Evolutionary conservation across 2,113 vertebrate species (phyloP).

Genomic region (Sapajus apella): DNA sequence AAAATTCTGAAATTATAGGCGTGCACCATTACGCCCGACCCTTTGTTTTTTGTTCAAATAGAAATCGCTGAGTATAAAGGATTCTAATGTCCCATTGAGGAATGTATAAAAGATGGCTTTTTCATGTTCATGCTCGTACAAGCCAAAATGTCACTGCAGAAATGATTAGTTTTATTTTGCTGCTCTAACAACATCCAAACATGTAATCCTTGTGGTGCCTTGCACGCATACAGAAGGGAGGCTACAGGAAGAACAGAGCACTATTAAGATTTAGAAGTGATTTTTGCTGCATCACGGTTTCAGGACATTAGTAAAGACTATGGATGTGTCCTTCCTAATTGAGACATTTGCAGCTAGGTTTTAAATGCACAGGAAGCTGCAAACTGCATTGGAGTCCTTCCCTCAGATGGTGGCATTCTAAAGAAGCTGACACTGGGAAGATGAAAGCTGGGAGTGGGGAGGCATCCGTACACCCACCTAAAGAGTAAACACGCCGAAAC

Average conservation of each 20-base stretch:
- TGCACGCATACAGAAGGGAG: background rate
- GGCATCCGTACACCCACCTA: background rate
- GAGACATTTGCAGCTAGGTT: background rate
- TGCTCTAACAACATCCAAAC: background rate
- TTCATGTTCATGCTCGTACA: constrained; percentile 11
- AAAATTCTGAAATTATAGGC: too few relatives aligned
- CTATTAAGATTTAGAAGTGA: background rate
- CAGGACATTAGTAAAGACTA: background rate
- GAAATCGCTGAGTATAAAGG: background rate
- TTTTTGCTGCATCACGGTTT: background rate
- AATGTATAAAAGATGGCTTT: background rate
- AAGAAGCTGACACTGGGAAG: background rate
- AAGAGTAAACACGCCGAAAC: background rate
- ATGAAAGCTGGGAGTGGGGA: background rate
- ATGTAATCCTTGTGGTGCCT: background rate
- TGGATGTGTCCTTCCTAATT: background rate
- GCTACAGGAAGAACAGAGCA: background rate
- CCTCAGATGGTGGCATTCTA: fast-evolving
- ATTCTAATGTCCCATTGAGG: background rate
- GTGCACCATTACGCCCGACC: too few relatives aligned
- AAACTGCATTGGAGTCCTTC: background rate
- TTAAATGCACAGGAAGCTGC: too few relatives aligned
- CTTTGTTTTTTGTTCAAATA: background rate
- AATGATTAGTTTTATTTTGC: background rate
- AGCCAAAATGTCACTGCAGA: constrained; percentile 27